Evolutionary conservation across 2,888 invertebrate genomes (phyloP).

Genomic region (Punctoribates punctum): DNA sequence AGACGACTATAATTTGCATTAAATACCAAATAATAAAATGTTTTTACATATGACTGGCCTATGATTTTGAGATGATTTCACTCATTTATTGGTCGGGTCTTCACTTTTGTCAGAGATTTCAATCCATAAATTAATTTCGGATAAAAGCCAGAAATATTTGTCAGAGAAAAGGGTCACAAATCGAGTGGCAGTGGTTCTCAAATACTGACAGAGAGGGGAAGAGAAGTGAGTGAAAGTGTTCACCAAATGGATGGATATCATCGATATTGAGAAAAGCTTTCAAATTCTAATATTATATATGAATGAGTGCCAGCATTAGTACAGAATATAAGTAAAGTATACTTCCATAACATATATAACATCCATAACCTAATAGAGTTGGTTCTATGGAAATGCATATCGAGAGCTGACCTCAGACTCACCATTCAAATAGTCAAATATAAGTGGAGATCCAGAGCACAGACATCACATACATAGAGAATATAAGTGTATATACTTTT

Average conservation of each 20-base stretch:
- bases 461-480: slow-evolving; percentile 1
- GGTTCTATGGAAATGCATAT: slow-evolving; percentile 13
- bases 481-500: slow-evolving; percentile 30
- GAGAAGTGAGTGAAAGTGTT: background rate
- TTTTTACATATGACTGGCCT: slow-evolving; percentile 2
- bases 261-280: slow-evolving; percentile 36
- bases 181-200: background rate
- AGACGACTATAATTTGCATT: slow-evolving; percentile 26
- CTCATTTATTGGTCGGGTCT: background rate
- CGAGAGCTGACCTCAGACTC: slow-evolving; percentile 31
- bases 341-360: slow-evolving; percentile 34
- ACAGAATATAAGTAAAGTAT: slow-evolving; percentile 24
- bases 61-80: background rate
- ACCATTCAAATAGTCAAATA: slow-evolving; percentile 31
- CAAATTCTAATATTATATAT: slow-evolving; percentile 24
- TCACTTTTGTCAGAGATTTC: slow-evolving; percentile 2
- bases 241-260: slow-evolving; percentile 6
- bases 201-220: background rate
- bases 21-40: background rate
- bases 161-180: slow-evolving; percentile 27
- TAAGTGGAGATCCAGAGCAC: background rate
- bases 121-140: slow-evolving; percentile 30
- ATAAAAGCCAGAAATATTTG: slow-evolving; percentile 22
- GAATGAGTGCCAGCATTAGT: slow-evolving; percentile 27
- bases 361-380: slow-evolving; percentile 34